Base-by-base conservation (phyloP, 2,113 vertebrate species). In the Dasyornis broadbenti region DNA sequence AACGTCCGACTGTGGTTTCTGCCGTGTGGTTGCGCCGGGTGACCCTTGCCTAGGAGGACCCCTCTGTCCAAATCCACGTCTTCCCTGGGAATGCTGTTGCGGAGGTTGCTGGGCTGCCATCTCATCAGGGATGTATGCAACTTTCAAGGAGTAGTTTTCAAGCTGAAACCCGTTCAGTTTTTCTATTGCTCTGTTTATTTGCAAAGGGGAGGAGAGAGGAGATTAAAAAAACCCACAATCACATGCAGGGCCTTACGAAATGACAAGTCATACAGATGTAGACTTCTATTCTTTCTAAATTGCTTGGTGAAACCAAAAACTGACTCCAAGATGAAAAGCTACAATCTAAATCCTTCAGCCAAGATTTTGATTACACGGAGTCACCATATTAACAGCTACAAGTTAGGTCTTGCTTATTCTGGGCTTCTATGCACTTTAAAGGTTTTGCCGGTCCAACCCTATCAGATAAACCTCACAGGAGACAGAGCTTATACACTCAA, bases 41-140 rank as follows among this genome's bases (percentile, higher is more conserved):
- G 99, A 99, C 11, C 98, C 98, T 65, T 99, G 98, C 21, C 99
- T 98, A 7, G 99, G 98, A 1, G 98, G 98, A 20, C 99, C 99
- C 10, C 99, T 98, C 65, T 98, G 96, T 39, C 98, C 98, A 35
- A 98, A 98, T 37, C 98, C 99, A 89, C 99, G 98, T 82, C 99
- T 98, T 54, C 98, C 98, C 12, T 98, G 98, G 8, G 97, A 93
- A 54, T 97, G 97, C 2, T 98, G 97, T 7, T 97, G 84, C 0
- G 98, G 95, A 39, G 97, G 96, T 79, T 96, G 96, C 37, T 98
- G 97, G 16, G 97, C 96, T 3, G 98, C 99, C 8, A 97, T 98
- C 94, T 99, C 99, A 75, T 99, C 99, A 2, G 99, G 99, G 97
- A 99, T 99, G 93, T 99, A 99, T 13, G 99, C 98, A 49, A 99